These are phyloP conservation scores for Polydrusus cervinus DNA, from an alignment of 2,888 invertebrate species.

Conservation along the genomic window DNA sequence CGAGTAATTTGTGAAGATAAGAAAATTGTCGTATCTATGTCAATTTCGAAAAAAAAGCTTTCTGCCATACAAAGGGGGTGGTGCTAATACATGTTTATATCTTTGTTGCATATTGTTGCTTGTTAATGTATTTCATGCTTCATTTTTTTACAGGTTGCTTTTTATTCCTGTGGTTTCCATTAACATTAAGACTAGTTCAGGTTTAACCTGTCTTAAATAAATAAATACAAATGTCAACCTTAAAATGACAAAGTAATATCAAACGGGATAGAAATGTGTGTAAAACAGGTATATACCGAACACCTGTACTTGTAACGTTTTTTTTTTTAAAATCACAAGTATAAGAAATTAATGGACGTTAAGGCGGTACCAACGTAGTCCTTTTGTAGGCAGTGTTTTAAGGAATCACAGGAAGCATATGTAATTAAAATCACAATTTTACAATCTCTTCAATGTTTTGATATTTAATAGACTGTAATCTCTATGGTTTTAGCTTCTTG, in stretches of 20 bases:
- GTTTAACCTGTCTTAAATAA: too few species aligned
- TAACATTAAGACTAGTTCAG: background rate
- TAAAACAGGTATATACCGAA: too few species aligned
- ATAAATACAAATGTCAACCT: too few species aligned
- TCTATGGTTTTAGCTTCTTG: conserved; percentile 6
- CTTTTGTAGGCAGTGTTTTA: background rate
- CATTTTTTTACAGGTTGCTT: conserved; percentile 14
- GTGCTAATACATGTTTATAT: conserved; percentile 63
- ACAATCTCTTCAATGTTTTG: background rate
- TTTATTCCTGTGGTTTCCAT: conserved; percentile 4
- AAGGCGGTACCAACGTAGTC: background rate
- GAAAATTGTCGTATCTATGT: conserved; percentile 34
- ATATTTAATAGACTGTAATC: conserved; percentile 2
- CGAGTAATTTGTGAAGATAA: conserved; percentile 34
- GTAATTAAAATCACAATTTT: conserved; percentile 10
- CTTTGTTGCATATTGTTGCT: conserved; percentile 66
- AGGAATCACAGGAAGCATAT: background rate
- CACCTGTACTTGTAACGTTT: too few species aligned
- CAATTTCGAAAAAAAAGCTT: conserved; percentile 46
- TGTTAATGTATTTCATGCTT: conserved; percentile 57
- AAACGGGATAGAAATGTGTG: background rate
- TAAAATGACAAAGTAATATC: background rate
- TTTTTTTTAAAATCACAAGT: too few species aligned
- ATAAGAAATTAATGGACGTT: background rate
- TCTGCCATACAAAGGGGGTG: conserved; percentile 54